phyloP scores from a whole-genome alignment of 2,888 invertebrate species.

The Lamellibrachia satsuma region DNA sequence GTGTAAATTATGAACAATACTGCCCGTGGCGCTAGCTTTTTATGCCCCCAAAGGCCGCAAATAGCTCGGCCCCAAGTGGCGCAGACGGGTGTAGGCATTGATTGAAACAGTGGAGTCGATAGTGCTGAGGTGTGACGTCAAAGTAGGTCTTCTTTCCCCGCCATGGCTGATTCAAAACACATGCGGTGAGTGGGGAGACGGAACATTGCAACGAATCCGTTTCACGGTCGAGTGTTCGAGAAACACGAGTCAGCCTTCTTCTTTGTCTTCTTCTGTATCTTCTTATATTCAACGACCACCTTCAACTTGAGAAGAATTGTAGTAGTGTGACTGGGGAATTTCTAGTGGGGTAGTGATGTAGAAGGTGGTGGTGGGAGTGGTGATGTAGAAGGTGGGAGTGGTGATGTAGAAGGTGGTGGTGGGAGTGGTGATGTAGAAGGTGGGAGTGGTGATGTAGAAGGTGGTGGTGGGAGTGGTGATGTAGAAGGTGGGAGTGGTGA shows the following conservation, averaged over 20 bases:
- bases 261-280: not conserved
- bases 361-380: no score
- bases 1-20: conserved; percentile 12
- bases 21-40: not conserved
- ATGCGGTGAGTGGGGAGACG: not conserved
- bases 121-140: not conserved
- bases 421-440: no score
- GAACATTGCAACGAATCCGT: not conserved
- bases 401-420: no score
- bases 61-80: not conserved
- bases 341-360: no score
- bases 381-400: no score
- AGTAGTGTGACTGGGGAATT: no score
- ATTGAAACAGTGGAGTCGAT: not conserved
- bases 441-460: no score
- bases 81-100: not conserved
- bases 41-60: not conserved
- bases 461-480: no score
- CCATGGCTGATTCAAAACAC: not conserved
- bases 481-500: no score
- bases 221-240: not conserved
- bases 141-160: not conserved
- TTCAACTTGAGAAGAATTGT: no score
- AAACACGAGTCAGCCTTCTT: not conserved
- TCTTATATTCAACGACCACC: no score